Evolutionary conservation across 1,140 invertebrate genomes (phyloP).

Genomic region (Hycleus phaleratus): DNA sequence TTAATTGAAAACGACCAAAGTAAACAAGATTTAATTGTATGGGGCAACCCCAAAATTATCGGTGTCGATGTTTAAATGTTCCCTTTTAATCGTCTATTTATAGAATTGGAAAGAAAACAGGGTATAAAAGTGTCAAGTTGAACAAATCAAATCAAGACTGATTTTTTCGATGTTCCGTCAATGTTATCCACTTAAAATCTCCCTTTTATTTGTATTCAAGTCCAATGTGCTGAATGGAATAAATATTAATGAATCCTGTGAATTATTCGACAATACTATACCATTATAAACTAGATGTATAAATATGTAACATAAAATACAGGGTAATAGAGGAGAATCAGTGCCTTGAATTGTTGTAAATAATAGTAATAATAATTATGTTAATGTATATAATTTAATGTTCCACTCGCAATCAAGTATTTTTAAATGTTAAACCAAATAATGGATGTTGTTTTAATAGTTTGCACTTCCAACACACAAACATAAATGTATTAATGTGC

Average conservation of each 20-base stretch:
- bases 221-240: neutral
- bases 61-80: conserved; percentile 5
- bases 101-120: neutral
- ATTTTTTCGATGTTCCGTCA: too few relatives aligned
- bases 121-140: neutral
- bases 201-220: neutral
- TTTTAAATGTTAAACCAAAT: too few relatives aligned
- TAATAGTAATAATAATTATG: neutral
- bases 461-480: too few relatives aligned
- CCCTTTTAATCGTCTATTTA: neutral
- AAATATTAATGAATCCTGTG: neutral
- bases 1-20: neutral
- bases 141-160: too few relatives aligned
- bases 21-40: conserved; percentile 1
- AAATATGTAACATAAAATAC: neutral
- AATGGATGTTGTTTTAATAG: too few relatives aligned
- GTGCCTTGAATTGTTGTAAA: neutral
- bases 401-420: too few relatives aligned
- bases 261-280: neutral
- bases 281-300: too few relatives aligned
- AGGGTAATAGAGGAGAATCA: conserved; percentile 2
- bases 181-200: neutral
- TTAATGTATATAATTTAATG: neutral
- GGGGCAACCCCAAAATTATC: neutral
- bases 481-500: too few relatives aligned